Evolutionary conservation across 2,113 vertebrate genomes (phyloP).

Genomic region (Zeus faber): DNA sequence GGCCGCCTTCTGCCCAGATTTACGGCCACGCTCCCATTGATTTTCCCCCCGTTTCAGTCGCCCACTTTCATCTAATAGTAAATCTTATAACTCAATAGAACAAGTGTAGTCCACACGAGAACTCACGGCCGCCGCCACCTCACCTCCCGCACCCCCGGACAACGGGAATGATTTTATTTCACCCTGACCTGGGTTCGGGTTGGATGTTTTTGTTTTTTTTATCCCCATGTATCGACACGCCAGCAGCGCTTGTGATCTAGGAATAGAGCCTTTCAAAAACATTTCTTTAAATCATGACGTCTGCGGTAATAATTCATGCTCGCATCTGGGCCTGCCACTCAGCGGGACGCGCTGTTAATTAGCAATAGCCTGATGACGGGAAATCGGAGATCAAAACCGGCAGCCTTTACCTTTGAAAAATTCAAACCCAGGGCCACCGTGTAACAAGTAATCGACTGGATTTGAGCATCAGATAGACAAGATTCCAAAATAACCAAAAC

Average conservation of each 20-base stretch:
- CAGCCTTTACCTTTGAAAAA: conserved; percentile 39
- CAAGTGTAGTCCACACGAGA: conserved; percentile 47
- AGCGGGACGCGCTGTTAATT: conserved; percentile 22
- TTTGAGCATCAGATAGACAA: no score
- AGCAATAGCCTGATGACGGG: conserved; percentile 19
- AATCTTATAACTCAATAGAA: conserved; percentile 56
- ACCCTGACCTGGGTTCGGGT: no score
- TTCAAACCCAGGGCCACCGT: conserved; percentile 30
- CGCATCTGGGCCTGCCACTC: conserved; percentile 22
- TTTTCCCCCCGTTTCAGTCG: conserved; percentile 39
- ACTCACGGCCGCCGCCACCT: conserved; percentile 29
- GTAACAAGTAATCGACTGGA: conserved; percentile 11
- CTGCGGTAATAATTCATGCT: conserved; percentile 18
- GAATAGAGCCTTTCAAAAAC: not conserved
- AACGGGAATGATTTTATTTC: conserved; percentile 31
- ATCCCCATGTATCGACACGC: no score
- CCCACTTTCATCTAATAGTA: conserved; percentile 43
- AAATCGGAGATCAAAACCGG: conserved; percentile 15
- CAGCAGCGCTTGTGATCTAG: conserved; percentile 6
- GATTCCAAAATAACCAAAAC: no score
- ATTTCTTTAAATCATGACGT: not conserved
- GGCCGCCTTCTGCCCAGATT: conserved; percentile 45
- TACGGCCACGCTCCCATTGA: conserved; percentile 56
- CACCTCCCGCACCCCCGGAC: conserved; percentile 33
- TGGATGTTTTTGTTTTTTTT: conserved; percentile 23